phyloP scores from a whole-genome alignment of 2,113 vertebrate genomes.

The Sphyrna mokarran region DNA sequence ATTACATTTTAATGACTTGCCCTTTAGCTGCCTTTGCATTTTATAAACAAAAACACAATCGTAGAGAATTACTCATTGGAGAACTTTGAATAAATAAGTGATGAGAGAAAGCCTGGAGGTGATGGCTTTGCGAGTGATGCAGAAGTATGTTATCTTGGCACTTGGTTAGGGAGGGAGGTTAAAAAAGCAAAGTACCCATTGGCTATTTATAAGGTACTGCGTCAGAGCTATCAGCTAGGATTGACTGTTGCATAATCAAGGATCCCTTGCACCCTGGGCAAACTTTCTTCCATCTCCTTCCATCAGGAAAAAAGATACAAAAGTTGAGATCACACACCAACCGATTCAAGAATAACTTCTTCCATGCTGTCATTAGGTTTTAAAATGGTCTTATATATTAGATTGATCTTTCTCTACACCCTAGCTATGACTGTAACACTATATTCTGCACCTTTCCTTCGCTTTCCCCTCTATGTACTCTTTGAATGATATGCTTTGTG shows the following conservation, averaged over 20 bases:
- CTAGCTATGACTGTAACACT: too few species aligned
- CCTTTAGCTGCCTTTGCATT: slow-evolving; percentile 16
- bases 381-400: too few species aligned
- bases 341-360: too few species aligned
- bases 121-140: neutral
- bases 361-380: too few species aligned
- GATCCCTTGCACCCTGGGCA: too few species aligned
- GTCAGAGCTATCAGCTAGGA: neutral
- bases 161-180: neutral
- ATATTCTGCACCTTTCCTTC: too few species aligned
- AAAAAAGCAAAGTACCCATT: neutral
- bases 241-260: neutral
- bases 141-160: neutral
- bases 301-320: too few species aligned
- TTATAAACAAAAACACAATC: neutral
- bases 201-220: neutral
- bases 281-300: too few species aligned
- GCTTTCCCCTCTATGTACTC: too few species aligned
- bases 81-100: neutral
- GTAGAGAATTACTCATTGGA: neutral
- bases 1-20: slow-evolving; percentile 32
- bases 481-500: too few species aligned
- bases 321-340: too few species aligned
- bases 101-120: slow-evolving; percentile 26
- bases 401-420: too few species aligned